Evolutionary conservation across 2,113 vertebrate genomes (phyloP), one percentile per base, ranked within the genome.

Genomic region (Chlorodrepanis virens): DNA sequence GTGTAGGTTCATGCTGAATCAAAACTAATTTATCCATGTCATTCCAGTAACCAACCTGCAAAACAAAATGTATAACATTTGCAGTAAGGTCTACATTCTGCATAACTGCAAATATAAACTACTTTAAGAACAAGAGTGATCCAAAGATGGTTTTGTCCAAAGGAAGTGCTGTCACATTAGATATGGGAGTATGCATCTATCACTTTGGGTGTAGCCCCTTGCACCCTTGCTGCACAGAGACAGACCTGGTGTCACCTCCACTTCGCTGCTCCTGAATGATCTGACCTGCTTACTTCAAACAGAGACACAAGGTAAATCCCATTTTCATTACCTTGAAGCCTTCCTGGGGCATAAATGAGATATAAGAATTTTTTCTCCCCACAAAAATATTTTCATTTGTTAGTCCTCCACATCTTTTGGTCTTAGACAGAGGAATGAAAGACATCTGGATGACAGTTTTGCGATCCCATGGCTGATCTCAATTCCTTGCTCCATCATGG

Each of bases 21-120:
- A 99, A 96, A 91, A 99, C 99, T 79, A 99, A 97, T 97, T 99
- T 99, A 98, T 99, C 99, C 96, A 99, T 99, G 94, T 99, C 99
- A 3, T 99, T 99, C 99, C 99, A 99, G 97, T 99, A 99, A 87
- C 99, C 99, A 92, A 99, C 99, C 99, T 99, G 97, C 57, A 97
- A 94, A 24, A 90, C 22, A 97, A 47, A 95, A 92, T 5, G 1
- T 5, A 3, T 37, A 35, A 17, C 19, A 81, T n/a, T 90, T 90
- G 35, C 27, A 83, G 50, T 56, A 70, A 74, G 53, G 8, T 28
- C 49, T 83, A 40, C 16, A 63, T 64, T 72, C n/a, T 65, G 20
- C 25, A 24, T 37, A 86, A 70, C 22, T 50, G 52, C 13, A 80
- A 61, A 80, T 27, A 65, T 8, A 88, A 86, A 77, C 42, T 3